phyloP scores from a whole-genome alignment of 2,888 invertebrate species.

The Thereva nobilitata region DNA sequence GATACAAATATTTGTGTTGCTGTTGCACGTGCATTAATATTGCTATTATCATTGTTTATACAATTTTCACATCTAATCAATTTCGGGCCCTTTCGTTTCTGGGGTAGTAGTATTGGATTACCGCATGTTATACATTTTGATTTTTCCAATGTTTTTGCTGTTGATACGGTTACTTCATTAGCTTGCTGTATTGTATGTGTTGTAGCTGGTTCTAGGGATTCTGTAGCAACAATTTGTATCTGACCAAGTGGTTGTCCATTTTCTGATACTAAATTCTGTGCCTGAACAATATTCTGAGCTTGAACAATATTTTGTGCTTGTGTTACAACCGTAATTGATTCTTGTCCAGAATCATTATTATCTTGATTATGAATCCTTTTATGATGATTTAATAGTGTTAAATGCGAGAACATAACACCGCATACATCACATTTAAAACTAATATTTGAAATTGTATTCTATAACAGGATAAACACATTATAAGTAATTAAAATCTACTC shows the following conservation, averaged over 20 bases:
- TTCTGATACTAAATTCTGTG: slow-evolving; percentile 56
- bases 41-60: slow-evolving; percentile 62
- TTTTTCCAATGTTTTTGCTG: slow-evolving; percentile 59
- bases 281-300: slow-evolving; percentile 50
- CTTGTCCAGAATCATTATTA: slow-evolving; percentile 61
- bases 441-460: slow-evolving; percentile 77
- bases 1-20: slow-evolving; percentile 69
- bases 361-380: slow-evolving; percentile 76
- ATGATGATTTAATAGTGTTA: slow-evolving; percentile 81
- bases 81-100: slow-evolving; percentile 67
- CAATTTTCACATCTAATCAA: slow-evolving; percentile 66
- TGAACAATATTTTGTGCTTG: slow-evolving; percentile 49
- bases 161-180: slow-evolving; percentile 41
- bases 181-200: slow-evolving; percentile 43
- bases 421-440: slow-evolving; percentile 89
- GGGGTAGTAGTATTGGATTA: slow-evolving; percentile 61
- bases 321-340: slow-evolving; percentile 64
- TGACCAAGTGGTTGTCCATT: slow-evolving; percentile 59
- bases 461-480: slow-evolving; percentile 51
- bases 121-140: slow-evolving; percentile 66
- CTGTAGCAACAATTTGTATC: slow-evolving; percentile 66
- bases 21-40: slow-evolving; percentile 52
- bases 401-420: slow-evolving; percentile 82
- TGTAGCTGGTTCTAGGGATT: slow-evolving; percentile 53
- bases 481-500: slow-evolving; percentile 9